Conservation (phyloP, 2,888 invertebrate species). For the Platypus cylindrus region DNA sequence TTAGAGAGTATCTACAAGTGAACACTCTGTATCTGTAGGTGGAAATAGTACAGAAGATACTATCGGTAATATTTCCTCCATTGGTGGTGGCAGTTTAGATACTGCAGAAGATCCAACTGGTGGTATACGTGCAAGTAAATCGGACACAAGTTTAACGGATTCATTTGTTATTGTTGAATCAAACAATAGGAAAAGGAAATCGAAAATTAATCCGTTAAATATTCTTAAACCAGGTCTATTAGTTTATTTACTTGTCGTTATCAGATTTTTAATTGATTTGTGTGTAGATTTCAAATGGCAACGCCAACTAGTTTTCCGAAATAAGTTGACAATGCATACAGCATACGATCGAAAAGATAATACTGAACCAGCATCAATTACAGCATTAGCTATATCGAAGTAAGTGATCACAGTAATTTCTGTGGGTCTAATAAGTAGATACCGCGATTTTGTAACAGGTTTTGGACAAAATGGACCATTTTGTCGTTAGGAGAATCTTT, state of each 20-base stretch:
- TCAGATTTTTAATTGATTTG: constrained; percentile 1
- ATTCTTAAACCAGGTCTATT: constrained; percentile 29
- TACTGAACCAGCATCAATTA: constrained; percentile 91
- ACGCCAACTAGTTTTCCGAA: constrained; percentile 81
- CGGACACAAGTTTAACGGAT: constrained; percentile 81
- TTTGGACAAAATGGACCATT: too few species aligned
- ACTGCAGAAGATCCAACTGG: constrained; percentile 31
- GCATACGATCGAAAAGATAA: constrained; percentile 95
- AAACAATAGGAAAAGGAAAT: constrained; percentile 38
- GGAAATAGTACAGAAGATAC: constrained; percentile 41
- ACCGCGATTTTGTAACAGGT: too few species aligned
- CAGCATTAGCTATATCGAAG: constrained; percentile 85
- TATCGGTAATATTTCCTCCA: too few species aligned
- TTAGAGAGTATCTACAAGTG: not conserved
- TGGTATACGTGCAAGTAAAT: constrained; percentile 71
- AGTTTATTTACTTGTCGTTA: constrained; percentile 4
- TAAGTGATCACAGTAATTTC: constrained; percentile 20
- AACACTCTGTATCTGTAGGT: constrained; percentile 29
- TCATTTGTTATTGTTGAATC: constrained; percentile 74
- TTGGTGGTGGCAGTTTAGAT: constrained; percentile 32
- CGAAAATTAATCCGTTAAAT: constrained; percentile 33
- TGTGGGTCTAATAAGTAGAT: not conserved
- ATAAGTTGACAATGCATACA: constrained; percentile 95
- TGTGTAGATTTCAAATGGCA: constrained; percentile 71
- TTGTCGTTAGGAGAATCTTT: too few species aligned